These are phyloP conservation scores for Noctua comes DNA, from an alignment of 2,888 invertebrate species.

Conservation along the genomic window DNA sequence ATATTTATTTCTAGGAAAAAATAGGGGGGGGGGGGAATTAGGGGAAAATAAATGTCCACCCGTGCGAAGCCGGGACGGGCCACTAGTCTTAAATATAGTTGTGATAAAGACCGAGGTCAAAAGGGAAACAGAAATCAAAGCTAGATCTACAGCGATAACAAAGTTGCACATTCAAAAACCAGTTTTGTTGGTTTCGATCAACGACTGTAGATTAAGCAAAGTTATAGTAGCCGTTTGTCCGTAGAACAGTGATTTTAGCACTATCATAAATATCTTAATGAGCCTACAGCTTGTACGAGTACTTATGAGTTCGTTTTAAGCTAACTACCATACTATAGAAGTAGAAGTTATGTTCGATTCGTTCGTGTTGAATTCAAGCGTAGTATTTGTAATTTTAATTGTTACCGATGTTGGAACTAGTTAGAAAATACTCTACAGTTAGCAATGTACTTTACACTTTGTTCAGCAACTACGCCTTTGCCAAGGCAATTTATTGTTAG, in stretches of 20 bases:
- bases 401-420: not conserved
- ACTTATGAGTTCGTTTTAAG: slow-evolving; percentile 52
- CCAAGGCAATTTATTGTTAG: not conserved
- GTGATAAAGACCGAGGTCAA: slow-evolving; percentile 1
- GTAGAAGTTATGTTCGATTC: slow-evolving; percentile 4
- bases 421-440: not conserved
- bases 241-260: slow-evolving; percentile 55
- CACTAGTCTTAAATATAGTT: not conserved
- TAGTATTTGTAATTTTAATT: slow-evolving; percentile 29
- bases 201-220: slow-evolving; percentile 46
- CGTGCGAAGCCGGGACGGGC: too few species aligned
- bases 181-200: slow-evolving; percentile 36
- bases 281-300: slow-evolving; percentile 59
- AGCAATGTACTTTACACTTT: slow-evolving; percentile 1
- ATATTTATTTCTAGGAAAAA: too few species aligned
- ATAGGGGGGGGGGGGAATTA: too few species aligned
- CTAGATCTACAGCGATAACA: slow-evolving; percentile 26
- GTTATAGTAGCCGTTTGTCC: slow-evolving; percentile 46
- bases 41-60: too few species aligned
- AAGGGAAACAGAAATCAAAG: slow-evolving; percentile 29
- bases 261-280: slow-evolving; percentile 68
- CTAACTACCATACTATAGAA: slow-evolving; percentile 21
- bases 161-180: slow-evolving; percentile 33
- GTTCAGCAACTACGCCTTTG: slow-evolving; percentile 15
- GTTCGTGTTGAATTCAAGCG: slow-evolving; percentile 7